A percentile compares a stretch with the other conserved stretches of the same genome.
Evolutionary conservation across 2,888 invertebrate species (phyloP).

Genomic region (Pyrrhia umbra): DNA sequence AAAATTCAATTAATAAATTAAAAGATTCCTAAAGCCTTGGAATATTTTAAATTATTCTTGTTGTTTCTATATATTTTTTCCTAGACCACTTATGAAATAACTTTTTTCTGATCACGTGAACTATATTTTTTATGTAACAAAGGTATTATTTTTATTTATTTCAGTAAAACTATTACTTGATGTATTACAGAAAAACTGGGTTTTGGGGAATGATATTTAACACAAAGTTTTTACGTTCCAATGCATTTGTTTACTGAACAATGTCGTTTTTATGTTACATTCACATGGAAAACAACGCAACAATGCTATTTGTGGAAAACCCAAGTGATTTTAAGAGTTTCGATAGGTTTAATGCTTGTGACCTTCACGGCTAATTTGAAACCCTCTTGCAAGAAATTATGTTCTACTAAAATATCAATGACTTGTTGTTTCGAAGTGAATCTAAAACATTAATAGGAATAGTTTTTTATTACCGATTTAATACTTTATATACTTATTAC

Average conservation of each 20-base stretch:
- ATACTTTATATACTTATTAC: not conserved
- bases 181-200: too few species aligned
- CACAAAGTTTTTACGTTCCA: too few species aligned
- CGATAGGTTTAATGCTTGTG: constrained; percentile 23
- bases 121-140: constrained; percentile 8
- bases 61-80: constrained; percentile 24
- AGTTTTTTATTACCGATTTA: not conserved
- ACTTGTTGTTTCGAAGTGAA: constrained; percentile 3
- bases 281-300: constrained; percentile 24
- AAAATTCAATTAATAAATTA: constrained; percentile 49
- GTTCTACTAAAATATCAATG: constrained; percentile 9
- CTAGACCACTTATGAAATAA: constrained; percentile 11
- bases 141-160: not conserved
- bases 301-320: constrained; percentile 23
- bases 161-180: not conserved
- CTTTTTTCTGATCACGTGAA: constrained; percentile 5
- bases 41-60: constrained; percentile 55
- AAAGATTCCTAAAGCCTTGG: constrained; percentile 52
- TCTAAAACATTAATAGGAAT: not conserved
- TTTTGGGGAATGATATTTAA: too few species aligned
- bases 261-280: constrained; percentile 1
- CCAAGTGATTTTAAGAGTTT: constrained; percentile 19
- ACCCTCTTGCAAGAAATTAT: constrained; percentile 13
- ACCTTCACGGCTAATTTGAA: constrained; percentile 40
- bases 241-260: not conserved